Percentiles rank a stretch among this genome's conserved stretches.
phyloP scores from a whole-genome alignment of 1,140 invertebrate genomes.

The Drosophila gunungcola region DNA sequence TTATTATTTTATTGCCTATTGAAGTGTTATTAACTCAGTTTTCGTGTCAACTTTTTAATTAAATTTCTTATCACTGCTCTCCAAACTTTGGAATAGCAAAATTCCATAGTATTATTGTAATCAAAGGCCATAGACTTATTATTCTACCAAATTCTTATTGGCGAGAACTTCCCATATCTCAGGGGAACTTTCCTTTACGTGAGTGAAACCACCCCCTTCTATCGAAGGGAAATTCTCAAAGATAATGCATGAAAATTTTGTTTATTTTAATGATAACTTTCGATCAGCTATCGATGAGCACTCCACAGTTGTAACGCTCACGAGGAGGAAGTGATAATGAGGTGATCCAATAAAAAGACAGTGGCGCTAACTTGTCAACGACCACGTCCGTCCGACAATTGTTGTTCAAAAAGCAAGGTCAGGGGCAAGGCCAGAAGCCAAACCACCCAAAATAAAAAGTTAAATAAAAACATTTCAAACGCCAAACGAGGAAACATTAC shows the following conservation, averaged over 20 bases:
- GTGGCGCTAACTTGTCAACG: conserved; percentile 44
- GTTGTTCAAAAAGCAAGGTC: conserved; percentile 34
- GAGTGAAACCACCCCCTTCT: conserved; percentile 1
- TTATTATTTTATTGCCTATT: background rate
- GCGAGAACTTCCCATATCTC: background rate
- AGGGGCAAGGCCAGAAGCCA: conserved; percentile 37
- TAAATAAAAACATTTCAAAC: conserved; percentile 27
- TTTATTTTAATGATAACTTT: conserved; percentile 32
- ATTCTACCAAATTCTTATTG: background rate
- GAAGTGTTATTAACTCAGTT: background rate
- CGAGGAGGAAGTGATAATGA: conserved; percentile 35
- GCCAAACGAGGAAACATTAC: conserved; percentile 26
- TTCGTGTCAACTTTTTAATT: background rate
- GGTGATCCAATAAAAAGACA: conserved; percentile 26
- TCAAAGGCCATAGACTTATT: background rate
- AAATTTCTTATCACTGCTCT: background rate
- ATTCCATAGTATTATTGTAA: background rate
- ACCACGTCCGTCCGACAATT: conserved; percentile 33
- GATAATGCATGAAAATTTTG: conserved; percentile 7
- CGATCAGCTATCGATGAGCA: conserved; percentile 3
- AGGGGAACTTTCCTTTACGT: conserved; percentile 15
- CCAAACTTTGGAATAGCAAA: background rate
- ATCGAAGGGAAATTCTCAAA: conserved; percentile 20
- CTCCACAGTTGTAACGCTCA: conserved; percentile 13
- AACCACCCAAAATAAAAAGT: conserved; percentile 6